phyloP scores from a whole-genome alignment of 2,797 vertebrate genomes.

The Rhyacichthys aspro region DNA sequence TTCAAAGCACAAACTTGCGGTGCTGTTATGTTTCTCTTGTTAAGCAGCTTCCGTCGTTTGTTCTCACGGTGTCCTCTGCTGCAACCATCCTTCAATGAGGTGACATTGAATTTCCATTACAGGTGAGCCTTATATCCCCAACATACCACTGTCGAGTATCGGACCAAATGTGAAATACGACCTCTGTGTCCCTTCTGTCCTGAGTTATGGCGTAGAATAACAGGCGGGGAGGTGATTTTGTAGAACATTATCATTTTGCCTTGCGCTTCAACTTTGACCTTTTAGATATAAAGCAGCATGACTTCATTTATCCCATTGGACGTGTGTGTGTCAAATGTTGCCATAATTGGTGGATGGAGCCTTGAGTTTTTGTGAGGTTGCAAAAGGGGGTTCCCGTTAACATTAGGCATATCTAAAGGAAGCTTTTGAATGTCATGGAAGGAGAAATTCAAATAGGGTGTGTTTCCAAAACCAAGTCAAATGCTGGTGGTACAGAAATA shows the following conservation, averaged over 20 bases:
- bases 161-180: constrained; percentile 8
- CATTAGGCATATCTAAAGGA: not conserved
- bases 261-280: constrained; percentile 6
- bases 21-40: too few relatives aligned
- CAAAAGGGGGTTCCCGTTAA: not conserved
- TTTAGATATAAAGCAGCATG: not conserved
- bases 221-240: constrained; percentile 14
- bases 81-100: constrained; percentile 2
- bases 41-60: not conserved
- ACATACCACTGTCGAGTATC: constrained; percentile 4
- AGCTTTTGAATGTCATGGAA: not conserved
- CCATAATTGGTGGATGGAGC: not conserved
- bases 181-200: constrained; percentile 6
- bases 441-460: not conserved
- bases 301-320: constrained; percentile 11
- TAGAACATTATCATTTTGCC: constrained; percentile 13
- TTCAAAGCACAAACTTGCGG: not conserved
- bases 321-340: not conserved
- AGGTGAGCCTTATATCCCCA: not conserved
- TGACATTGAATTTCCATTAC: constrained; percentile 23
- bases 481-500: not conserved
- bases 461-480: not conserved
- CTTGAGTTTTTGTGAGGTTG: not conserved
- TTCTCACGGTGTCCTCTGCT: not conserved
- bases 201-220: constrained; percentile 18